Evolutionary conservation across 2,113 vertebrate species (phyloP), one percentile per base, ranked within the genome.

Genomic region (Colistium nudipinnis): DNA sequence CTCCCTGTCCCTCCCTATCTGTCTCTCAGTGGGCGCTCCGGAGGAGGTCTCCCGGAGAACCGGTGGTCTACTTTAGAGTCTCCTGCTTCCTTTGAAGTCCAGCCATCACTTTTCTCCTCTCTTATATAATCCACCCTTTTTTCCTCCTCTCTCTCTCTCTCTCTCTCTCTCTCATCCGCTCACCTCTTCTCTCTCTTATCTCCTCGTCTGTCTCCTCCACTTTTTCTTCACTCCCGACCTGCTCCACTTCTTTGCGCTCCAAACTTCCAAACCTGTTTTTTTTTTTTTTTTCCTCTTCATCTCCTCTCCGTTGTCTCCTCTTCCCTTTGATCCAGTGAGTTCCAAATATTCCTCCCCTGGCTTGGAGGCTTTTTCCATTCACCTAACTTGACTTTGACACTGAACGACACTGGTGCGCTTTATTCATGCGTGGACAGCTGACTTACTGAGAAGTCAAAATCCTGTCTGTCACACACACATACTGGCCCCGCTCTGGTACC

Each of bases 11-110:
- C 68, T 70, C 7, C 25, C 73, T 64, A 75, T 83, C 67, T 54
- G 7, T 41, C 53, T 73, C 80, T 56, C 82, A 47, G 75, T 74
- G 14, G 82, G 83, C n/a, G 61, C 77, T 41, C 70, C 41, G 70
- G 71, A 20, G 83, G 81, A 13, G 64, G 75, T 59, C 63, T 76
- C 70, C 52, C 22, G 57, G 69, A 78, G 81, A 80, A 70, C 71
- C 9, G 20, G 31, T 68, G 81, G 76, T 85, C 77, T 75, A 80
- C 83, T 82, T 87, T 74, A 74, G 36, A 76, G 47, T 59, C 25
- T 3, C 44, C 35, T 27, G 57, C 33, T 52, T 70, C 77, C n/a
- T 89, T 88, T 89, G 88, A 89, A 88, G 88, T 88, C 17, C 30
- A 39, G 66, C 75, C 72, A 61, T 76, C n/a, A n/a, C 70, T 55